Evolutionary conservation across 2,113 vertebrate species (phyloP).

Genomic region (Muscicapa adusta): DNA sequence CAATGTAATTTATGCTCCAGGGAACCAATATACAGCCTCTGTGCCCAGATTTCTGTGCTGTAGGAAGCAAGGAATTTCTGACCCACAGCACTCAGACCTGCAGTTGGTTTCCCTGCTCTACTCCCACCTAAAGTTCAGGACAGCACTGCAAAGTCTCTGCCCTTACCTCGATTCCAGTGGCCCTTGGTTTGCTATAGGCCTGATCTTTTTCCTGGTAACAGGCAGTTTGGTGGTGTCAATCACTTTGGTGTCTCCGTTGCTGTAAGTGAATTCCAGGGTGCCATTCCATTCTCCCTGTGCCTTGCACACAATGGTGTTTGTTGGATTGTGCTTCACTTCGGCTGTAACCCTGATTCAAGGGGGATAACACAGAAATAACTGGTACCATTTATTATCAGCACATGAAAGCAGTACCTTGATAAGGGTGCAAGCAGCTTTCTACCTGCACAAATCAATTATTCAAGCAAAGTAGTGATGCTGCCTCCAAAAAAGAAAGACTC

Average conservation of each 20-base stretch:
- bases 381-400: neutral
- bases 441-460: neutral
- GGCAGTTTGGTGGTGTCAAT: slow-evolving; percentile 86
- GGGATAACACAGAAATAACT: neutral
- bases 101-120: neutral
- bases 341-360: slow-evolving; percentile 82
- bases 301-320: slow-evolving; percentile 89
- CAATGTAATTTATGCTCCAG: neutral
- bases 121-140: rapidly evolving
- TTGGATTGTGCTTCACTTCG: slow-evolving; percentile 91
- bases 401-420: neutral
- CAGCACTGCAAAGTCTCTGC: neutral
- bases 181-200: slow-evolving; percentile 82
- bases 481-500: neutral
- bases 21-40: neutral
- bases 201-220: slow-evolving; percentile 84
- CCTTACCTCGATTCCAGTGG: slow-evolving; percentile 87
- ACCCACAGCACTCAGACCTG: neutral
- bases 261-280: slow-evolving; percentile 90
- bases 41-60: neutral
- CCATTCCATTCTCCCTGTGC: slow-evolving; percentile 97
- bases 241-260: slow-evolving; percentile 90
- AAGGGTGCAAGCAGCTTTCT: neutral
- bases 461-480: neutral
- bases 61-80: neutral